Conservation (phyloP, 1,140 invertebrate genomes). For the Rhizoglyphus robini region DNA sequence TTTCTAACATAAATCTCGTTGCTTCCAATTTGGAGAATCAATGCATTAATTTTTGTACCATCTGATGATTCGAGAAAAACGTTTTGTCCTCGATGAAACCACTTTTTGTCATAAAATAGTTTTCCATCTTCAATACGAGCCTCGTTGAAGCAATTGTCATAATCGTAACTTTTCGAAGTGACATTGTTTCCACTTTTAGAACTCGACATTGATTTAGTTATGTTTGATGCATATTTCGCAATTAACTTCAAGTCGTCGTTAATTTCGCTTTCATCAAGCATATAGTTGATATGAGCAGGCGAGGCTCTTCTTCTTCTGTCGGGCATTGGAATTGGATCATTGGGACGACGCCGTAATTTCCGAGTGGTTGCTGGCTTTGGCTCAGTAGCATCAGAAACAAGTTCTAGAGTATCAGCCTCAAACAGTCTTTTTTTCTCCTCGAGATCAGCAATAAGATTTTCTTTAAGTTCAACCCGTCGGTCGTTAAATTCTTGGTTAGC, state of each 20-base stretch:
- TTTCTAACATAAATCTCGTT: slow-evolving; percentile 54
- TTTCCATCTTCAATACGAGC: slow-evolving; percentile 86
- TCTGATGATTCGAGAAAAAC: slow-evolving; percentile 77
- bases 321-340: slow-evolving; percentile 65
- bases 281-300: slow-evolving; percentile 63
- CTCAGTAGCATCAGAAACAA: slow-evolving; percentile 45
- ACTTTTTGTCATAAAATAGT: slow-evolving; percentile 77
- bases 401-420: slow-evolving; percentile 70
- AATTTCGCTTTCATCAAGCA: slow-evolving; percentile 75
- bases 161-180: not conserved
- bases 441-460: slow-evolving; percentile 74
- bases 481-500: slow-evolving; percentile 85
- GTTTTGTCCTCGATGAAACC: slow-evolving; percentile 79
- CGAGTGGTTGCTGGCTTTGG: slow-evolving; percentile 53
- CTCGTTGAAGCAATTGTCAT: slow-evolving; percentile 37
- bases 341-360: slow-evolving; percentile 74
- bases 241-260: slow-evolving; percentile 73
- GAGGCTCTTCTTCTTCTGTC: slow-evolving; percentile 51
- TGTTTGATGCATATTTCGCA: slow-evolving; percentile 40
- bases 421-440: slow-evolving; percentile 81
- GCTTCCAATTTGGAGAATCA: slow-evolving; percentile 72
- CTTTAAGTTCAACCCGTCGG: slow-evolving; percentile 78
- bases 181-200: not conserved
- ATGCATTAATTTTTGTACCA: slow-evolving; percentile 52
- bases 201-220: not conserved